phyloP scores from a whole-genome alignment of 92 coral and sea anemone species.

The Phymanthus crucifer region DNA sequence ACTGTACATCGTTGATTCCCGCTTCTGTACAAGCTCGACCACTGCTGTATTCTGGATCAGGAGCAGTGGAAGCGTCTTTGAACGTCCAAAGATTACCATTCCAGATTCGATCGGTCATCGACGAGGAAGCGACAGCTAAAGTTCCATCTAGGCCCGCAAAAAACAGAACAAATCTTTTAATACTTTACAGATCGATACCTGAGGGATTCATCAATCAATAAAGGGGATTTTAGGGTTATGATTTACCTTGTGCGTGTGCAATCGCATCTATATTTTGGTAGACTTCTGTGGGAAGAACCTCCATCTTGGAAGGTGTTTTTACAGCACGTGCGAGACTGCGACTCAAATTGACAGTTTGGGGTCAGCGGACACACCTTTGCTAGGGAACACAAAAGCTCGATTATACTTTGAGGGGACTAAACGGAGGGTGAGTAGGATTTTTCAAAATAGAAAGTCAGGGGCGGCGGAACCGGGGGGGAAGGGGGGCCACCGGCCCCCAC shows the following conservation, averaged over 20 bases:
- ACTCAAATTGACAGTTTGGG: conserved; percentile 6
- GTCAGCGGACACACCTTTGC: conserved; percentile 29
- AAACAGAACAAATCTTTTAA: neutral
- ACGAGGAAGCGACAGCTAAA: conserved; percentile 82
- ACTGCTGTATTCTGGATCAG: conserved; percentile 80
- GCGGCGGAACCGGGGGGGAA: too few species aligned
- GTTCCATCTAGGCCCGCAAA: conserved; percentile 66
- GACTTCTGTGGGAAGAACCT: conserved; percentile 68
- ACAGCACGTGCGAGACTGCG: conserved; percentile 23
- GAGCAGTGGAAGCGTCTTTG: conserved; percentile 91
- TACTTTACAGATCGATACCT: neutral
- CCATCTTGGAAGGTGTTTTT: conserved; percentile 63
- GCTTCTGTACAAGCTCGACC: conserved; percentile 81
- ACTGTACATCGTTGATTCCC: conserved; percentile 83
- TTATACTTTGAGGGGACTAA: neutral
- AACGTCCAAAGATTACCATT: conserved; percentile 96
- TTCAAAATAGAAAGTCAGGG: neutral
- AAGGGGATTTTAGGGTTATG: neutral
- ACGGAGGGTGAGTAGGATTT: neutral
- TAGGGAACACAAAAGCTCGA: neutral
- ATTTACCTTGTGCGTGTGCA: conserved; percentile 76
- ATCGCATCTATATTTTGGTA: conserved; percentile 83
- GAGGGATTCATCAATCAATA: neutral
- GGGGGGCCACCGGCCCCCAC: too few species aligned
- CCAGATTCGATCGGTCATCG: conserved; percentile 90